Percentiles rank a stretch among this genome's conserved stretches.
Evolutionary conservation across 2,888 invertebrate species (phyloP).

Genomic region (Nomada hirtipes): DNA sequence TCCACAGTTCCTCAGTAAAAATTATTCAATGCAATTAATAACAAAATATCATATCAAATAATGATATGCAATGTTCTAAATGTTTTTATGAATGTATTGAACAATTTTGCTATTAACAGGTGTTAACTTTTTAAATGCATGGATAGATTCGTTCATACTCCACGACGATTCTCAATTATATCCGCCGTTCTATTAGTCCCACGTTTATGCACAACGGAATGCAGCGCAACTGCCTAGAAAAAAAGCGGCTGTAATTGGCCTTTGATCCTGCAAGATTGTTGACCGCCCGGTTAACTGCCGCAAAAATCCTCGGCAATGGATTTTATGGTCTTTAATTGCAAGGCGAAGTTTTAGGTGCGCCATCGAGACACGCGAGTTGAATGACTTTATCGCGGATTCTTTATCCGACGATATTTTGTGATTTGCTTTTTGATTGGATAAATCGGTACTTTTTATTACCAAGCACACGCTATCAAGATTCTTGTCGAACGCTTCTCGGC

Average conservation of each 20-base stretch:
- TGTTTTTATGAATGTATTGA: too few relatives aligned
- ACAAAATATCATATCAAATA: too few relatives aligned
- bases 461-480: not conserved
- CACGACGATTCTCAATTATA: not conserved
- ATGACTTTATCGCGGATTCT: conserved; percentile 17
- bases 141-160: not conserved
- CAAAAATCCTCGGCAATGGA: conserved; percentile 7
- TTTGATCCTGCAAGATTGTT: conserved; percentile 23
- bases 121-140: not conserved
- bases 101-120: not conserved
- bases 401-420: not conserved
- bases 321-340: conserved; percentile 21
- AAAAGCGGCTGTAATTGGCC: conserved; percentile 16
- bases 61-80: too few relatives aligned
- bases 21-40: too few relatives aligned
- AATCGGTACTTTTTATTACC: not conserved
- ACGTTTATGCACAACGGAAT: conserved; percentile 23
- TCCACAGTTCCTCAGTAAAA: too few relatives aligned
- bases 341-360: not conserved
- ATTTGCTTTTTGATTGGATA: conserved; percentile 9
- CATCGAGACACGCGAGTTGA: conserved; percentile 8
- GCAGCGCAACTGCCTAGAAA: conserved; percentile 11
- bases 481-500: not conserved
- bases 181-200: not conserved
- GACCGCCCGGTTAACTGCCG: conserved; percentile 24